Evolutionary conservation across 1,140 invertebrate genomes (phyloP), one percentile per base, ranked within the genome.

Genomic region (Geopemphigus sp.): DNA sequence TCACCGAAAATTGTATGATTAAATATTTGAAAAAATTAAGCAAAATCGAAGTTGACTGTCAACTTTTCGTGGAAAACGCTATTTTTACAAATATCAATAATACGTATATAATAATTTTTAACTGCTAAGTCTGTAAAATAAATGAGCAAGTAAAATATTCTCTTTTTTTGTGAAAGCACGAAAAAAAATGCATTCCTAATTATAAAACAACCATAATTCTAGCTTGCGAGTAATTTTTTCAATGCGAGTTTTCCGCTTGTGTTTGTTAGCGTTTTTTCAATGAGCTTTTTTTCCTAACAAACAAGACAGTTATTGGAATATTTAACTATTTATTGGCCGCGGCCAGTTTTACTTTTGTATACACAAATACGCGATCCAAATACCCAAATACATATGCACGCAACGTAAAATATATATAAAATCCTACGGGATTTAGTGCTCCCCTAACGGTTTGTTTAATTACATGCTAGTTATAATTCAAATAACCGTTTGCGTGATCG

Each of bases 391-490:
- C 57, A 61, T 50, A 61, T 78, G 47, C 74, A 47, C 50, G 17
- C 6, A 26, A 24, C 50, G 57, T 29, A 78, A 78, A 63, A 78
- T 63, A 78, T 63, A 78, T 61, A 63, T 78, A 78, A 78, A 78
- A 78, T 78, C 57, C 57, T 50, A 12, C 39, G 24, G 57, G 74
- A 78, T 78, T 78, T 78, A 78, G 39, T 45, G 39, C 39, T 61
- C 57, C 74, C 57, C 74, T 57, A 78, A 78, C 57, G 57, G 39
- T 29, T 63, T 63, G 57, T 78, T 78, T 78, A 59, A 78, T 78
- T 78, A 78, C 57, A 78, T 14, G 39, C 74, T 26, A 47, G 74
- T 63, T 61, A 63, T 78, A 78, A 78, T 78, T 78, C 74, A 78
- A 61, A 61, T 63, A 78, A 78, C 74, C 61, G 45, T 63, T 50